phyloP scores from a whole-genome alignment of 1,140 invertebrate species.

The Dryas iulia region DNA sequence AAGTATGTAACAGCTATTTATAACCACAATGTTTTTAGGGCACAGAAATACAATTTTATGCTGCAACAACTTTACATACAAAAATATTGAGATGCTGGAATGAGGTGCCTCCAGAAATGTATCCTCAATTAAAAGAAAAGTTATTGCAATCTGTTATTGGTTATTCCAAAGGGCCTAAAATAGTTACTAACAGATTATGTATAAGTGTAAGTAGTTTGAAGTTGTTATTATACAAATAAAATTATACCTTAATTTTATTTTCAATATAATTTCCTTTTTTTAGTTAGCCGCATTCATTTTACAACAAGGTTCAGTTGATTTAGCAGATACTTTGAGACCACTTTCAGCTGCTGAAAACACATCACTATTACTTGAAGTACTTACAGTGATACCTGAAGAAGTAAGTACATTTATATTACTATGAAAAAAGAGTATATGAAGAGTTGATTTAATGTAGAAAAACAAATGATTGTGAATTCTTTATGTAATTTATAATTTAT shows the following conservation, averaged over 20 bases:
- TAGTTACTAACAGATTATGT: constrained; percentile 92
- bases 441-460: neutral
- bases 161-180: constrained; percentile 88
- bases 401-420: constrained; percentile 69
- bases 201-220: constrained; percentile 86
- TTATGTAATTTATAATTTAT: no score
- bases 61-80: constrained; percentile 91
- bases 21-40: constrained; percentile 78
- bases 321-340: constrained; percentile 65
- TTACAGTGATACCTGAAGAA: constrained; percentile 91
- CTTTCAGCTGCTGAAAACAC: constrained; percentile 67
- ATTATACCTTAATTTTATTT: neutral
- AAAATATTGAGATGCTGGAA: constrained; percentile 93
- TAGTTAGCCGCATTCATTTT: constrained; percentile 77
- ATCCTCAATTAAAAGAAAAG: constrained; percentile 87
- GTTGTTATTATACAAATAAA: no score
- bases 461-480: no score
- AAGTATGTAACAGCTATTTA: neutral
- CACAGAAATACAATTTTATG: constrained; percentile 95
- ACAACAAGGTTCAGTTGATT: constrained; percentile 67
- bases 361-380: constrained; percentile 85
- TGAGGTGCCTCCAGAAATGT: constrained; percentile 89
- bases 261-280: constrained; percentile 28
- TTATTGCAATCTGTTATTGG: constrained; percentile 88
- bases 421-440: neutral